These are phyloP conservation scores for Stegostoma tigrinum DNA, from an alignment of 2,113 vertebrate genomes.

Conservation along the genomic window DNA sequence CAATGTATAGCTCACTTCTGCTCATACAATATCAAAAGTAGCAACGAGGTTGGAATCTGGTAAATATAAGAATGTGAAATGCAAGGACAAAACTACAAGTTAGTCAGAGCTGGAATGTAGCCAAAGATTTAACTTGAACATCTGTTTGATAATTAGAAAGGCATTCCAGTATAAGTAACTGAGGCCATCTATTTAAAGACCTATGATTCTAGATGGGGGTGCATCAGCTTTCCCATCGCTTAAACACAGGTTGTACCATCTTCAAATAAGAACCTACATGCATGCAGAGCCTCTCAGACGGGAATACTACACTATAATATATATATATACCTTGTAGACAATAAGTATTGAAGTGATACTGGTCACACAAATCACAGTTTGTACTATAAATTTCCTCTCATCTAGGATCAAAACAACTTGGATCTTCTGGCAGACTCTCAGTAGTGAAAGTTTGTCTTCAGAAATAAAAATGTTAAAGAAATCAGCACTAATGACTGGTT, in stretches of 20 bases:
- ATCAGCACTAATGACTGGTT: background rate
- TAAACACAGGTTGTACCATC: background rate
- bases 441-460: background rate
- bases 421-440: background rate
- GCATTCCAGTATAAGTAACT: slow-evolving; percentile 31
- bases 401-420: background rate
- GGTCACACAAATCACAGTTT: background rate
- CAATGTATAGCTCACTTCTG: background rate
- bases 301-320: background rate
- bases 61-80: background rate
- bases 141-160: slow-evolving; percentile 32
- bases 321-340: background rate
- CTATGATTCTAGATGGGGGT: background rate
- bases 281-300: background rate
- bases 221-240: background rate
- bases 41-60: background rate
- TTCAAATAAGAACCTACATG: background rate
- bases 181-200: slow-evolving; percentile 30
- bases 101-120: background rate
- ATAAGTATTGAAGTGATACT: background rate
- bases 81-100: background rate
- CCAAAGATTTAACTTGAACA: slow-evolving; percentile 20
- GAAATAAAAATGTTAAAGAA: background rate
- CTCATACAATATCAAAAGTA: background rate
- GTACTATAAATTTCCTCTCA: background rate